Evolutionary conservation across 2,888 invertebrate genomes (phyloP), one percentile per base, ranked within the genome.

Genomic region (Ceriagrion tenellum): DNA sequence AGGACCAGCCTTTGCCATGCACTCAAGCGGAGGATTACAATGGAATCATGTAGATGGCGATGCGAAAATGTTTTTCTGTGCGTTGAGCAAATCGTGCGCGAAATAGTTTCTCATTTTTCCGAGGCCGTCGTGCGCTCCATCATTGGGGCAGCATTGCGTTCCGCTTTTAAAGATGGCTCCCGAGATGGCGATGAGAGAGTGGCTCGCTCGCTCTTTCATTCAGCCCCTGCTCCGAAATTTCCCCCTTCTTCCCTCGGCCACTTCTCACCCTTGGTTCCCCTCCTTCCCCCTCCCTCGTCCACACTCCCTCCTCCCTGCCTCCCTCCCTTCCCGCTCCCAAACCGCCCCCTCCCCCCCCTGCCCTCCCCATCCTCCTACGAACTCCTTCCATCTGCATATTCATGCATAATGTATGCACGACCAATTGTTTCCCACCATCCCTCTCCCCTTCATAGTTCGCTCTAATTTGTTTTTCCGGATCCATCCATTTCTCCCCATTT

Each of bases 381-480:
- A n/a, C 20, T 23, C 55, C 8, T 12, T n/a, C 89, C 8, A 47
- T 47, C 55, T 89, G 89, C 89, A 47, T 89, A 89, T n/a, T 47
- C 47, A 89, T 89, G 55, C 81, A 81, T 81, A 35, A 81, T 81
- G 81, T 81, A 81, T 81, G 81, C 81, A 35, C 81, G 13, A 16
- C 35, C 35, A 81, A 81, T 81, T 81, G 30, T 30, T 81, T 16
- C 81, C 81, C 81, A 81, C 13, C 81, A 81, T 81, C 30, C 16
- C 81, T 16, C 35, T 35, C 35, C n/a, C 16, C 81, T 81, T 16
- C 81, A n/a, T 81, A 81, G 81, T 81, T 81, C 81, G 89, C 89
- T 55, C 55, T 55, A 55, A 55, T 16, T 55, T 89, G 35, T 16
- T 81, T 16, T 18, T 26, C n/a, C 26, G 23, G 26, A n/a, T 69